Evolutionary conservation across 2,113 vertebrate species (phyloP).

Genomic region (Pedetes capensis): DNA sequence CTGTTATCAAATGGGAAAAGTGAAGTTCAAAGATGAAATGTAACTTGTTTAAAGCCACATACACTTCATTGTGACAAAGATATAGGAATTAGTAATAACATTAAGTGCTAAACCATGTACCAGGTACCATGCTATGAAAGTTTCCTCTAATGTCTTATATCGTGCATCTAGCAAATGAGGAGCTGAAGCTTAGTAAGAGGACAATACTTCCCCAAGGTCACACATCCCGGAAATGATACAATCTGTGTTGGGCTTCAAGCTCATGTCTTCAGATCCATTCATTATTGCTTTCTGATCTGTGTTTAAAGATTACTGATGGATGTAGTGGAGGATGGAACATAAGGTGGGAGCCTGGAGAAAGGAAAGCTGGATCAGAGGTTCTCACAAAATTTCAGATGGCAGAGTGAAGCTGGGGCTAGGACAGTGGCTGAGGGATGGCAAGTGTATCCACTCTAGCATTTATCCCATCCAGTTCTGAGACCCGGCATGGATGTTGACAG

Average conservation of each 20-base stretch:
- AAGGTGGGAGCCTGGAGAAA: neutral
- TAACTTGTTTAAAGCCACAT: neutral
- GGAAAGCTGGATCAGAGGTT: neutral
- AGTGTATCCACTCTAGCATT: neutral
- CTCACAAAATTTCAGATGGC: neutral
- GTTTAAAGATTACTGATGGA: neutral
- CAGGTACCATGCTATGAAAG: neutral
- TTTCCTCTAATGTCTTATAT: neutral
- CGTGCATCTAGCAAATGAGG: neutral
- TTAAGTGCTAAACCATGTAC: neutral
- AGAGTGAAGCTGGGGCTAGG: neutral
- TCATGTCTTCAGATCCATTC: neutral
- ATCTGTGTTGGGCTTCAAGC: neutral
- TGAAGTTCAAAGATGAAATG: neutral
- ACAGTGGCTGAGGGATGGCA: neutral
- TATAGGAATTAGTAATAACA: neutral
- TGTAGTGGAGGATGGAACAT: neutral
- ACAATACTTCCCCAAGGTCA: neutral
- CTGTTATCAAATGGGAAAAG: neutral
- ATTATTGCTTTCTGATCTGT: neutral
- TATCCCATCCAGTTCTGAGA: neutral
- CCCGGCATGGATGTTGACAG: neutral
- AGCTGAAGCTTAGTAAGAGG: accelerated
- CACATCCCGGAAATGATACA: neutral
- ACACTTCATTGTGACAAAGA: neutral